A percentile compares a stretch with the other conserved stretches of the same genome.
Evolutionary conservation across 2,113 vertebrate genomes (phyloP).

Genomic region (Peucedramus taeniatus): DNA sequence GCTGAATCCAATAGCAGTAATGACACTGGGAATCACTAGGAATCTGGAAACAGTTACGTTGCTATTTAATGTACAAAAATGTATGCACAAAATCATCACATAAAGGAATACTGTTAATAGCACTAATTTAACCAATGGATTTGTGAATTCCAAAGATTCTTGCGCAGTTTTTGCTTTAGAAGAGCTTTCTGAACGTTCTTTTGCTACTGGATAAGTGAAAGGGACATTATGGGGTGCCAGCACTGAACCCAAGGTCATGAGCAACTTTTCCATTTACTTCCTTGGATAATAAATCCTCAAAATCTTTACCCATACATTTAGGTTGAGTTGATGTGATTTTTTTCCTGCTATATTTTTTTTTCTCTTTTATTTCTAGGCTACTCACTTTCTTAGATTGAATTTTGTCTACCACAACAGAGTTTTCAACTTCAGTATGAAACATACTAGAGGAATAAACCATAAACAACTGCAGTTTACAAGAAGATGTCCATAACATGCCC

Average conservation of each 20-base stretch:
- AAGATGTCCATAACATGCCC: not conserved
- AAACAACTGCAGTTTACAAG: conserved; percentile 5
- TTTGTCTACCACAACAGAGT: not conserved
- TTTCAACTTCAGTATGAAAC: conserved; percentile 18
- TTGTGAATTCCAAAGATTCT: not conserved
- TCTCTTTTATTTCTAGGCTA: not conserved
- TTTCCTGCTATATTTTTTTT: not conserved
- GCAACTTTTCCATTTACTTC: not conserved
- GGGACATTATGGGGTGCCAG: not conserved
- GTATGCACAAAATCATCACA: not conserved
- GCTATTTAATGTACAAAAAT: not conserved
- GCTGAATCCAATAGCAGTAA: not conserved
- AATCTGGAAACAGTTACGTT: not conserved
- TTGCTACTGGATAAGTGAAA: not conserved
- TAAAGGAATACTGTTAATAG: not conserved
- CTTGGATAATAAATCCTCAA: not conserved
- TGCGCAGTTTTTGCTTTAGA: not conserved
- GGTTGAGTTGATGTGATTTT: not conserved
- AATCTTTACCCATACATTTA: not conserved
- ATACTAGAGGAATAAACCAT: conserved; percentile 18
- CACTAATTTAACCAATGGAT: not conserved
- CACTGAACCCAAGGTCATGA: not conserved
- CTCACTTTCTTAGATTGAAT: not conserved
- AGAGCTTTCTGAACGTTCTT: not conserved
- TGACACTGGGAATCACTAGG: not conserved